phyloP scores from a whole-genome alignment of 1,140 invertebrate species.

The Camponotus floridanus region DNA sequence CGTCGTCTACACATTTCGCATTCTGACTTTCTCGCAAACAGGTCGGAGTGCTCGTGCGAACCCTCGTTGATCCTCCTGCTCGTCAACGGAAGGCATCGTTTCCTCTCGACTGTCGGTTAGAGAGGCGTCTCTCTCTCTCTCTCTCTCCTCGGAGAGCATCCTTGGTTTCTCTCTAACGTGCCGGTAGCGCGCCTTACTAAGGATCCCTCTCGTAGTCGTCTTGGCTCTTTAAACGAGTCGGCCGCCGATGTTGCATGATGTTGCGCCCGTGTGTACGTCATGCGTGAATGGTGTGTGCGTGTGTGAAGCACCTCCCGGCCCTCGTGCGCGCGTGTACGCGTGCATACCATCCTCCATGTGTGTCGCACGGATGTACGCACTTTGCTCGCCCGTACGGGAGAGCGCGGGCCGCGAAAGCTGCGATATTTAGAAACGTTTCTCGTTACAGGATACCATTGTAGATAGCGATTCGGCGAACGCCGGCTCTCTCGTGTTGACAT shows the following conservation, averaged over 20 bases:
- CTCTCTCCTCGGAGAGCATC: background rate
- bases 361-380: background rate
- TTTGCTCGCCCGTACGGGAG: background rate
- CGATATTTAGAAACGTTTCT: constrained; percentile 21
- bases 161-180: constrained; percentile 60
- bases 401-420: constrained; percentile 13
- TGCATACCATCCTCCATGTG: background rate
- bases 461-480: constrained; percentile 10
- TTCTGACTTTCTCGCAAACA: constrained; percentile 33
- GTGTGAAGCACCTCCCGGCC: constrained; percentile 12
- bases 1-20: background rate
- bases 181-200: constrained; percentile 69
- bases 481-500: background rate
- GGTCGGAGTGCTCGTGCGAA: background rate
- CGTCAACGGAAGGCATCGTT: background rate
- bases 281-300: constrained; percentile 13
- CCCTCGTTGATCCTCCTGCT: background rate
- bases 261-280: background rate
- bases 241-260: background rate
- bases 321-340: background rate
- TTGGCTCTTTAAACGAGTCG: constrained; percentile 76
- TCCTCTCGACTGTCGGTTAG: background rate
- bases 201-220: constrained; percentile 53
- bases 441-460: background rate
- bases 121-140: background rate